Base-by-base conservation (phyloP, 2,888 invertebrate genomes). In the Macrophya annulata region DNA sequence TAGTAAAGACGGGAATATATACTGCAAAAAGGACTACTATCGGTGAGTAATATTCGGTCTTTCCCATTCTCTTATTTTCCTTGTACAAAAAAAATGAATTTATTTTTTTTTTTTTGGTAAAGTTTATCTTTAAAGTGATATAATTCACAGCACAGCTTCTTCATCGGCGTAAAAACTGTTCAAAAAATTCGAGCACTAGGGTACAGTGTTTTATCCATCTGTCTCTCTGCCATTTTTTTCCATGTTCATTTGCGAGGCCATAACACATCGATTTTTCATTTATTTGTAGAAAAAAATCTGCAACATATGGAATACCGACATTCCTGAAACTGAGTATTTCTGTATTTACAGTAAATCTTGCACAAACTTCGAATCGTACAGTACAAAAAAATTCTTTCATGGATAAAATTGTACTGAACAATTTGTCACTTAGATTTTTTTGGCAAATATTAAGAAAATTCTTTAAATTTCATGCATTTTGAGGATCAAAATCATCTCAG, bases 1-100 rank as follows among this genome's bases (percentile, higher is more conserved):
- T 94, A 97, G 98, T 88, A 95, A 98, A 89, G 98, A 98, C 93
- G 98, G 98, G 90, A 97, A 97, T 93, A 98, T 99, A 91, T 99
- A 98, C 94, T 99, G 99, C 96, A 98, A 98, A 95, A 98, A 97
- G 93, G 99, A 99, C 94, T 99, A 99, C 94, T 97, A 98, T 95
- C 97, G 98, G 99, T 99, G 93, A 96, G 97, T 94, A 31, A 79
- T 37, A 37, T n/a, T n/a, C n/a, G n/a, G n/a, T n/a, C n/a, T 74
- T 84, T 85, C 83, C 85, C 55, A n/a, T n/a, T 12, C 21, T 74
- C 5, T 84, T 68, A n/a, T 77, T 12, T 4, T n/a, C n/a, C 4
- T 15, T 37, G 4, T 59, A 5, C 4, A 4, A 12, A 65, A 51
- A 17, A 17, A 1, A 4, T n/a, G 9, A 0, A 55, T 2, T 55